Percentiles rank a stretch among this genome's conserved stretches.
Evolutionary conservation across 2,888 invertebrate species (phyloP).

Genomic region (Monochamus alternatus): DNA sequence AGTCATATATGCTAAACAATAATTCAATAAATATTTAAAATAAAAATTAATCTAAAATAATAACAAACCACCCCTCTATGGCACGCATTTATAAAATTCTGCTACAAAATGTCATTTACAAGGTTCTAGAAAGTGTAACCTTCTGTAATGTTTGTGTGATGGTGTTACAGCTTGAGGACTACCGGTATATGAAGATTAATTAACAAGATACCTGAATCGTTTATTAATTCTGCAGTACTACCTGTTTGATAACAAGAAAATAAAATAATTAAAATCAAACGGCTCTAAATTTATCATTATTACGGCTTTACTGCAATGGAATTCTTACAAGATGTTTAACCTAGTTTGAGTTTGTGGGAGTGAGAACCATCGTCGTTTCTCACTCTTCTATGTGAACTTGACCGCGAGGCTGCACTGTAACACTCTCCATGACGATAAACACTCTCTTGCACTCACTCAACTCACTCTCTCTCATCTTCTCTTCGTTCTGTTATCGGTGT

Average conservation of each 20-base stretch:
- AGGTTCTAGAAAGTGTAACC: no score
- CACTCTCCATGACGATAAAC: slow-evolving; percentile 57
- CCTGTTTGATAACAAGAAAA: slow-evolving; percentile 12
- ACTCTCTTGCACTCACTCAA: slow-evolving; percentile 56
- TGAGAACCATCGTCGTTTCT: slow-evolving; percentile 36
- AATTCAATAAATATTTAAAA: no score
- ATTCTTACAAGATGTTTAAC: slow-evolving; percentile 34
- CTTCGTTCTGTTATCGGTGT: slow-evolving; percentile 39
- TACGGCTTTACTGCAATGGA: slow-evolving; percentile 15
- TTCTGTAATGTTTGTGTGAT: no score
- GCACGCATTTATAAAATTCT: no score
- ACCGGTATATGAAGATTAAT: neutral
- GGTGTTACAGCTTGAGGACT: no score
- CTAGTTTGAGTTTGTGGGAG: slow-evolving; percentile 35
- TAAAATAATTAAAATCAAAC: slow-evolving; percentile 10
- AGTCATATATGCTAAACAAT: no score
- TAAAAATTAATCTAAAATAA: no score
- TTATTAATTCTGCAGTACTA: neutral
- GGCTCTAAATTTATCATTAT: slow-evolving; percentile 1
- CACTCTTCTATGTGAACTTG: slow-evolving; percentile 45
- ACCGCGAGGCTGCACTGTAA: slow-evolving; percentile 41
- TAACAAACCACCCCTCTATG: no score
- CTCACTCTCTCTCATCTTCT: slow-evolving; percentile 54
- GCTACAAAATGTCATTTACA: no score
- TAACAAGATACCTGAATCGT: slow-evolving; percentile 9